Base-by-base conservation (phyloP, 35 echinoderm and acorn worm species). In the Acanthaster planci region DNA sequence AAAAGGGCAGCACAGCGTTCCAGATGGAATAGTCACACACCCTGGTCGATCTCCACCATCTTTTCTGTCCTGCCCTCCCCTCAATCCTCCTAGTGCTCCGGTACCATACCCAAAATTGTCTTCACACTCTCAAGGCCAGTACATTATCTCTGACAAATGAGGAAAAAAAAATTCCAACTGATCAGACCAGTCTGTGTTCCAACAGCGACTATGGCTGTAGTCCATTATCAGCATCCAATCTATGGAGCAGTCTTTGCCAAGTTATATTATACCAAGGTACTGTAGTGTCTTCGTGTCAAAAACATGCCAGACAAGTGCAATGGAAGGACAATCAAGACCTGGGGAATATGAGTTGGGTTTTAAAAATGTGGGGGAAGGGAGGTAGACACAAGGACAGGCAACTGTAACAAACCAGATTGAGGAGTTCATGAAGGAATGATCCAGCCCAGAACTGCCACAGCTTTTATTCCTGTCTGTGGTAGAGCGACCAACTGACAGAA, bases 121-220 rank as follows among this genome's bases (percentile, higher is more conserved):
- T 72, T 26, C 14, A 34, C 64, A 26, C 29, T 72, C 64, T 72
- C 64, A 72, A 72, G 64, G 64, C 18, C 64, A 72, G 19, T 29
- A 72, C 26, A 21, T 72, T 72, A 72, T 72, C 64, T 72, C 64
- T 29, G 14, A 72, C 34, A 72, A 72, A 72, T 72, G 64, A 72
- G 64, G 30, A 72, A 47, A 47, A 47, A 47, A 6, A 12, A 72
- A 26, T 34, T 26, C 34, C 64, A 72, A 72, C 19, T 29, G 19
- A 72, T 72, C 64, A 21, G 64, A 21, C 34, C n/a, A 59, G 56
- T 18, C 34, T 26, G 26, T 29, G 64, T 72, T 26, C 23, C 64
- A 72, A n/a, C 21, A 34, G 64, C 22, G 64, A 72, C 4, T 72
- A 27, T n/a, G n/a, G n/a, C n/a, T 35, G 18, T 26, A 14, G 0